phyloP scores from a whole-genome alignment of 2,888 invertebrate genomes.

The Drosophila rubida region DNA sequence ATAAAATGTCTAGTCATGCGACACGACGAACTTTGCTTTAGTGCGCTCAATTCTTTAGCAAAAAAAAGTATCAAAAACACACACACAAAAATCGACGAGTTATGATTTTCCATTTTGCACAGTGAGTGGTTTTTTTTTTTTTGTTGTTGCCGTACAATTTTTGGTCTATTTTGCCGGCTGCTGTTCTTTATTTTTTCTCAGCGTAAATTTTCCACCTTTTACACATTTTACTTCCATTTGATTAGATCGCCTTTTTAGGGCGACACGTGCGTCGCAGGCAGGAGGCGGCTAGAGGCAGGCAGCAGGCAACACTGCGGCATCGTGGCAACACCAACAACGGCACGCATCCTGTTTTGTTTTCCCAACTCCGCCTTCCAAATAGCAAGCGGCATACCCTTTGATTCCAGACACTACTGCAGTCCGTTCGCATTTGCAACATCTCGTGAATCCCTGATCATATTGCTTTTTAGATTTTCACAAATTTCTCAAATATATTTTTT shows the following conservation, averaged over 20 bases:
- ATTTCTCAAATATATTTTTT: too few species aligned
- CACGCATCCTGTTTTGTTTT: conserved; percentile 79
- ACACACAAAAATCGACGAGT: conserved; percentile 53
- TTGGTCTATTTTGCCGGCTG: conserved; percentile 53
- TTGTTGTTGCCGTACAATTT: conserved; percentile 19
- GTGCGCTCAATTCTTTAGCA: conserved; percentile 23
- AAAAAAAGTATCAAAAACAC: conserved; percentile 6
- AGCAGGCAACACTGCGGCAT: conserved; percentile 16
- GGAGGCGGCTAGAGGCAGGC: conserved; percentile 38
- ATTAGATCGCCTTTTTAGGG: conserved; percentile 80
- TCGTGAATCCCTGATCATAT: too few species aligned
- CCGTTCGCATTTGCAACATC: neutral
- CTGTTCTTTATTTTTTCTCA: conserved; percentile 52
- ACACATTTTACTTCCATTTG: conserved; percentile 83
- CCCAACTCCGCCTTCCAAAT: conserved; percentile 40
- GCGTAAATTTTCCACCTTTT: conserved; percentile 82
- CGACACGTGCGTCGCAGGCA: conserved; percentile 66
- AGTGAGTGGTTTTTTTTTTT: conserved; percentile 45
- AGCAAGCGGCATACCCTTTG: conserved; percentile 40
- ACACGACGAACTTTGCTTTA: conserved; percentile 55
- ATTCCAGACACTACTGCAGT: too few species aligned
- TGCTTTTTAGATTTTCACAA: too few species aligned
- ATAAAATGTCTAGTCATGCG: conserved; percentile 60
- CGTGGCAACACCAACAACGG: conserved; percentile 33
- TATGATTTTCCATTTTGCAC: conserved; percentile 68